Evolutionary conservation across 1,140 invertebrate genomes (phyloP).

Genomic region (Diachasma alloeum): DNA sequence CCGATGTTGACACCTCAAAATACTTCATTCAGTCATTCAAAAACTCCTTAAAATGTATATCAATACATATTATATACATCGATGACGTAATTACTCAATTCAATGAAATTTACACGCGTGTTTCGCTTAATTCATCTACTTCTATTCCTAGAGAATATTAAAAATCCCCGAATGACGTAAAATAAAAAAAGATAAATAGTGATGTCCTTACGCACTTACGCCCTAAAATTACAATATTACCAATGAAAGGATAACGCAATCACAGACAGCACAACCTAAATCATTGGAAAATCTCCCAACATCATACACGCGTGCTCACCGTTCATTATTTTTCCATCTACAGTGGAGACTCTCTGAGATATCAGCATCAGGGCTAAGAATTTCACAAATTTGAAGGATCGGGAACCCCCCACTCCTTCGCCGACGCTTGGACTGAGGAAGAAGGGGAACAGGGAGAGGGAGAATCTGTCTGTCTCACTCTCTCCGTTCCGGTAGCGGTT

Average conservation of each 20-base stretch:
- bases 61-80: neutral
- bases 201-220: constrained; percentile 4
- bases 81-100: no score
- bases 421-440: no score
- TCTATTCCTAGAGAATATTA: neutral
- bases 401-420: no score
- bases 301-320: neutral
- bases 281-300: neutral
- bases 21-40: neutral
- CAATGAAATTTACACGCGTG: no score
- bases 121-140: neutral
- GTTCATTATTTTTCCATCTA: neutral
- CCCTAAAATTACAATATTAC: neutral
- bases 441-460: no score
- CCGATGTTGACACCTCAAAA: no score
- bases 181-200: neutral
- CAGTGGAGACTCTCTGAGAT: no score
- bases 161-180: neutral
- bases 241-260: constrained; percentile 19
- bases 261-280: constrained; percentile 19
- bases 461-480: no score
- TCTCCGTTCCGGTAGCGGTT: no score
- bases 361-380: no score
- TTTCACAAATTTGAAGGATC: no score
- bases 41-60: neutral